Evolutionary conservation across 2,888 invertebrate genomes (phyloP).

Genomic region (Chrysodeixis includens): DNA sequence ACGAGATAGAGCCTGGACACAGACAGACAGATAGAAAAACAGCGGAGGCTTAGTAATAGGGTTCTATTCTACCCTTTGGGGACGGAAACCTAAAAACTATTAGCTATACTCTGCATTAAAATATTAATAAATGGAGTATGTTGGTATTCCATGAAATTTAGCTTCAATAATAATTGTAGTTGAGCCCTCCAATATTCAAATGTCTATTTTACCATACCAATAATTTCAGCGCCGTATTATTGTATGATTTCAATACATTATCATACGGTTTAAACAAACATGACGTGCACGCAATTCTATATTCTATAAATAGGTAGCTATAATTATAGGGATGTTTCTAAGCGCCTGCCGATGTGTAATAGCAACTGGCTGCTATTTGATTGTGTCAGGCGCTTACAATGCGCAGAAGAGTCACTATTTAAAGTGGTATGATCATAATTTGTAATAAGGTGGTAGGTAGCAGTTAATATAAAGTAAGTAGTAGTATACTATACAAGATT

Average conservation of each 20-base stretch:
- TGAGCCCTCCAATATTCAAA: background rate
- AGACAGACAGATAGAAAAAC: no score
- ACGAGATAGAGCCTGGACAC: no score
- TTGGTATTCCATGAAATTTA: background rate
- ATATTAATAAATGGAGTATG: background rate
- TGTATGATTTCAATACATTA: conserved; percentile 3
- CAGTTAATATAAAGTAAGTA: no score
- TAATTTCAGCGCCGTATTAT: background rate
- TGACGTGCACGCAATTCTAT: background rate
- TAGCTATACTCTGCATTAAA: no score
- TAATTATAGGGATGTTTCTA: background rate
- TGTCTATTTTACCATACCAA: background rate
- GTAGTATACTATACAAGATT: no score
- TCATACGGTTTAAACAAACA: background rate
- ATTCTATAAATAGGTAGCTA: no score
- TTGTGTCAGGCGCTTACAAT: background rate
- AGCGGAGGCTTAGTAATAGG: no score
- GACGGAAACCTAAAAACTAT: no score
- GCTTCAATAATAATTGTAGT: background rate
- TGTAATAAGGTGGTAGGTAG: no score
- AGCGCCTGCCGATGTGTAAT: background rate
- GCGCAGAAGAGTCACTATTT: no score
- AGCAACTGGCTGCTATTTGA: background rate
- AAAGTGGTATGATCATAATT: no score
- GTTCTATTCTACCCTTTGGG: no score